Evolutionary conservation across 2,888 invertebrate genomes (phyloP).

Genomic region (Harpagoxenus sublaevis): DNA sequence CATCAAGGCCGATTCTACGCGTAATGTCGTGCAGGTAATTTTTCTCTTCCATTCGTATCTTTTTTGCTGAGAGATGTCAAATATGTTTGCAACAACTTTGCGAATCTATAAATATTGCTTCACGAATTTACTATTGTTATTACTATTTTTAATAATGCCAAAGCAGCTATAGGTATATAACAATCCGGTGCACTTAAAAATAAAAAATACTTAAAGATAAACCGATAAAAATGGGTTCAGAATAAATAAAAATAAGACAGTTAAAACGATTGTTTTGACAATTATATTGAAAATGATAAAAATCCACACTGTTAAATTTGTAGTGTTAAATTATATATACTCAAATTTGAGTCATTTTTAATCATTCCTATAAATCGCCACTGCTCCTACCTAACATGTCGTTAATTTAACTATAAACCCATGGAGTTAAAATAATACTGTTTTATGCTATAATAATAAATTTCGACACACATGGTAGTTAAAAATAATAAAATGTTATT

Average conservation of each 20-base stretch:
- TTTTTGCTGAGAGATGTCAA: background rate
- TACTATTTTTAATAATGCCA: background rate
- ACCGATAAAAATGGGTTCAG: background rate
- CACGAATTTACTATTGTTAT: background rate
- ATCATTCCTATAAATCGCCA: too few species aligned
- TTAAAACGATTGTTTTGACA: background rate
- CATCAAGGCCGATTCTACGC: slow-evolving; percentile 87
- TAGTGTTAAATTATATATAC: too few species aligned
- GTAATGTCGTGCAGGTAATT: slow-evolving; percentile 82
- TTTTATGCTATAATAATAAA: too few species aligned
- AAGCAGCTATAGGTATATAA: background rate
- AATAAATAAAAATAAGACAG: background rate
- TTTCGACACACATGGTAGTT: too few species aligned
- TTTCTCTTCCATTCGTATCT: background rate
- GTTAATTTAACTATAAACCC: too few species aligned
- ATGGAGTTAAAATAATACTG: too few species aligned
- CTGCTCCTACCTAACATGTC: too few species aligned
- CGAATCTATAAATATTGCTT: background rate
- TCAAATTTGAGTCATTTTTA: too few species aligned
- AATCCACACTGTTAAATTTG: background rate
- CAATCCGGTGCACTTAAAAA: background rate
- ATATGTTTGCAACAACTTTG: background rate
- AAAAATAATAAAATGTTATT: too few species aligned
- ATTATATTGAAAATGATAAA: background rate
- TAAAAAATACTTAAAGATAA: background rate